Base-by-base conservation (phyloP, 2,888 invertebrate species). In the Agapostemon virescens region DNA sequence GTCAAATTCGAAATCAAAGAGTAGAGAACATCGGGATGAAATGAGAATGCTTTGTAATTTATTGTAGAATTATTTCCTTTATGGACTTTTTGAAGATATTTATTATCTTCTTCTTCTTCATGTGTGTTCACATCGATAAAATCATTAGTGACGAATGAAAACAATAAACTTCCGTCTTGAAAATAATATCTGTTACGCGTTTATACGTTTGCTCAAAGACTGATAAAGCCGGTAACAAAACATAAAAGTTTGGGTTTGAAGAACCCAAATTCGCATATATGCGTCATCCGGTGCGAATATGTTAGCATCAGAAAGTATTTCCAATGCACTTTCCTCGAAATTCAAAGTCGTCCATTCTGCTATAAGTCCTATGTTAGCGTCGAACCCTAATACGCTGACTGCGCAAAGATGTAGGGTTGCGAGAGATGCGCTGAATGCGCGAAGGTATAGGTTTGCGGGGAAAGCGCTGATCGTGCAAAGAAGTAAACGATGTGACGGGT, bases 401-500 rank as follows among this genome's bases (percentile, higher is more conserved):
- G 52, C 52, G 52, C 52, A 15, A 52, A 52, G 52, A 23, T 52
- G 5, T 52, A 52, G 23, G 52, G 52, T 23, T 52, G 52, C 13
- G 52, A 13, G 52, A 23, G 52, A 52, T 15, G 52, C 52, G 52
- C 52, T 52, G 52, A 52, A 52, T 52, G 23, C 52, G 52, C 52
- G 52, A 26, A 52, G 52, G 20, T 52, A 52, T 52, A 52, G 52
- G 23, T 52, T 52, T 26, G 52, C 15, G 1, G 15, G 23, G 1
- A 23, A 52, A 52, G 13, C 52, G 52, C 52, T 52, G 52, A 52
- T 23, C 52, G 52, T 52, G 52, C 15, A 52, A 52, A 52, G 23
- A 52, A 52, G 52, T 52, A 23, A 52, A 52, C 52, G 52, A 52
- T 52, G 52, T 52, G 52, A 52, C 52, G 52, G 52, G 52, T 52